phyloP scores from a whole-genome alignment of 1,140 invertebrate species.

The Rhysida immarginata region DNA sequence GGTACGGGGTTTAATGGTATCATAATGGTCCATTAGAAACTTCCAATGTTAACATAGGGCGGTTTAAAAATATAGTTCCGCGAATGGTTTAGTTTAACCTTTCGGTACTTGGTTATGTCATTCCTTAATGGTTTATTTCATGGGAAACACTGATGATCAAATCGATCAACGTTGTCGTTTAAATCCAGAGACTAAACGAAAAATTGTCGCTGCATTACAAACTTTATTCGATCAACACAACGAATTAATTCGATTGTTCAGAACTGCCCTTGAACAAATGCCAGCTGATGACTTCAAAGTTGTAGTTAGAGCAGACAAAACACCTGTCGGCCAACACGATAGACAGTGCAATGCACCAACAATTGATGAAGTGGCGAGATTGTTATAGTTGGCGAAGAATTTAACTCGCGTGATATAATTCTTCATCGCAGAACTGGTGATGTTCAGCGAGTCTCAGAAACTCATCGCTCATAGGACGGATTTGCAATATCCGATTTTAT shows the following conservation, averaged over 20 bases:
- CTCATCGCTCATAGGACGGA: constrained; percentile 32
- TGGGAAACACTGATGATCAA: no score
- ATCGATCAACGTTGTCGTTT: no score
- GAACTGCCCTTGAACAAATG: constrained; percentile 14
- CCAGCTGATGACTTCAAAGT: constrained; percentile 12
- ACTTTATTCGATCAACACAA: no score
- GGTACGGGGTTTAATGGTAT: no score
- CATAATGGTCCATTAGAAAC: no score
- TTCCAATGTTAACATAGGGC: no score
- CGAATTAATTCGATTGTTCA: constrained; percentile 13
- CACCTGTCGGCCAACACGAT: constrained; percentile 16
- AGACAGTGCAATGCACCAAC: constrained; percentile 22
- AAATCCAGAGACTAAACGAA: no score
- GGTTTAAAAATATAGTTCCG: no score
- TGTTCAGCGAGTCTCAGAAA: constrained; percentile 27
- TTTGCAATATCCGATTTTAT: constrained; percentile 35
- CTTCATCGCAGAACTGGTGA: constrained; percentile 8
- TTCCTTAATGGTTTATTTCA: no score
- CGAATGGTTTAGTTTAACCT: no score
- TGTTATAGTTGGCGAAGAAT: constrained; percentile 29
- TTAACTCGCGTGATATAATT: constrained; percentile 29
- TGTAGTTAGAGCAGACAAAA: constrained; percentile 18
- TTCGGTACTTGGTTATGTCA: no score
- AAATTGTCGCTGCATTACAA: no score
- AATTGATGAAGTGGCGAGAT: constrained; percentile 31